Percentiles rank a stretch among this genome's conserved stretches.
Conservation (phyloP, 2,797 vertebrate genomes). For the Semaprochilodus insignis region DNA sequence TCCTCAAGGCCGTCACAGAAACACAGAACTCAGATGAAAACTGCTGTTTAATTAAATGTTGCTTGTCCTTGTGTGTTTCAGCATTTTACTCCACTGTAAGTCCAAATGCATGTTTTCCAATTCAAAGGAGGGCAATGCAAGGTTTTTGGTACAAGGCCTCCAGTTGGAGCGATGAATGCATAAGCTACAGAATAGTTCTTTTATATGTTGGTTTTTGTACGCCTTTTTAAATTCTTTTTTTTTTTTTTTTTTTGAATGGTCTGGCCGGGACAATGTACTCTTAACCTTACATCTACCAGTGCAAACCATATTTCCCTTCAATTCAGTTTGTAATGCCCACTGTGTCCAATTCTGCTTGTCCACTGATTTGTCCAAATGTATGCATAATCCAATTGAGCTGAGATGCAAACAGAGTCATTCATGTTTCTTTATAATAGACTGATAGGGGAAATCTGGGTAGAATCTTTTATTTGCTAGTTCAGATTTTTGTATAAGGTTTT, state of each 20-base stretch:
- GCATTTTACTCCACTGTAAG: constrained; percentile 24
- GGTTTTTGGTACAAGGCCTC: constrained; percentile 11
- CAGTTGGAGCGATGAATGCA: neutral
- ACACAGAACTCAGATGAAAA: constrained; percentile 44
- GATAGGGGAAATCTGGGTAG: no score
- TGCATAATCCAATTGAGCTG: neutral
- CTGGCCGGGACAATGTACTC: neutral
- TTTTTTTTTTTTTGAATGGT: neutral
- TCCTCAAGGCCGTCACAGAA: constrained; percentile 48
- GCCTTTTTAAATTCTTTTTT: neutral
- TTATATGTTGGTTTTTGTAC: neutral
- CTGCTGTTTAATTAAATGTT: constrained; percentile 45
- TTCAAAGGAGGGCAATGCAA: neutral
- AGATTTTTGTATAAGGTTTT: no score
- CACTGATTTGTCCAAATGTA: no score
- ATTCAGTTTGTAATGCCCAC: neutral
- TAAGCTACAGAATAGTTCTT: neutral
- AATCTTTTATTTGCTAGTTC: no score
- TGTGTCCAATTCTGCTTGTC: neutral
- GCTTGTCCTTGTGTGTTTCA: neutral
- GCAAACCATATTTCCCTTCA: neutral
- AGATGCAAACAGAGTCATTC: no score
- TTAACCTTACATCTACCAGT: neutral
- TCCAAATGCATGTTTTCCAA: constrained; percentile 47
- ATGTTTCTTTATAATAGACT: no score